Conservation (phyloP, 2,888 invertebrate species). For the Tetragonula carbonaria region DNA sequence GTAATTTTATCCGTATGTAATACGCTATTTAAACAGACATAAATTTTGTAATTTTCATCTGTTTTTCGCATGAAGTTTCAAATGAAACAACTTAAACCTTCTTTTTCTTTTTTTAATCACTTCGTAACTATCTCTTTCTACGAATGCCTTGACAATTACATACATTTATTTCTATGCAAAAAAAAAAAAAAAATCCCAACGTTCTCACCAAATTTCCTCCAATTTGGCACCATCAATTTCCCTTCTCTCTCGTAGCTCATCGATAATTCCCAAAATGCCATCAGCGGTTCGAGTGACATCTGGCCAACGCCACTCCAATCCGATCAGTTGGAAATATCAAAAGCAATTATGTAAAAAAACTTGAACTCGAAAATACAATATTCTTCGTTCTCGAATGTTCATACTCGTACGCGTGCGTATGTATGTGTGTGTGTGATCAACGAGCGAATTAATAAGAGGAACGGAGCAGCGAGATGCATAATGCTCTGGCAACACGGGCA, state of each 20-base stretch:
- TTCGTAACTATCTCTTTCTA: background rate
- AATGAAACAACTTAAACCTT: background rate
- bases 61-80: too few species aligned
- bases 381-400: too few species aligned
- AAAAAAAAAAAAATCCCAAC: background rate
- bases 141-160: background rate
- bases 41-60: too few species aligned
- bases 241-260: background rate
- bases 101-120: background rate
- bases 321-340: background rate
- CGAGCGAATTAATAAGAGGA: conserved; percentile 40
- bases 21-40: too few species aligned
- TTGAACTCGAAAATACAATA: background rate
- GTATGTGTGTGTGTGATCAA: background rate
- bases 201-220: background rate
- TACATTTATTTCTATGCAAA: background rate
- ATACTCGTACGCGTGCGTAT: too few species aligned
- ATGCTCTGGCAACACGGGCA: conserved; percentile 34
- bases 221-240: background rate
- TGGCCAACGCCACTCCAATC: background rate
- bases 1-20: too few species aligned
- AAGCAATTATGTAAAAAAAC: background rate
- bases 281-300: background rate
- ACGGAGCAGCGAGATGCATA: conserved; percentile 26
- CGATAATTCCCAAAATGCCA: background rate